Evolutionary conservation across 1,140 invertebrate species (phyloP), one percentile per base, ranked within the genome.

Genomic region (Lepidotrigona ventralis): DNA sequence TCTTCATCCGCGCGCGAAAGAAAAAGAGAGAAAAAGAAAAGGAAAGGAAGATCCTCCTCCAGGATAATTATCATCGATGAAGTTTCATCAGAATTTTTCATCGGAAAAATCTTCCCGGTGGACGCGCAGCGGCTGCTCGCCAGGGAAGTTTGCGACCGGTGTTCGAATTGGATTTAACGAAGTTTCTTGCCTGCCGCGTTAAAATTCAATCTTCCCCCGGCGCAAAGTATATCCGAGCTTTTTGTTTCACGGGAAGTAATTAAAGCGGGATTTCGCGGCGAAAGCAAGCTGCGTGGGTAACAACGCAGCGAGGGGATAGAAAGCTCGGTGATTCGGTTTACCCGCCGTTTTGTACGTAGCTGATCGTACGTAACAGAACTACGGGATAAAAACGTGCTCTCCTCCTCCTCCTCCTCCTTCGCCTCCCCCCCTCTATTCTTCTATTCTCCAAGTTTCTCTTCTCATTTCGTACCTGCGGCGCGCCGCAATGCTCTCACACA

Each of bases 181-280:
- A 69, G 33, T 83, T 83, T 79, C 76, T 83, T 87, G 75, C 53
- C 53, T 26, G 54, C 39, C 80, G 63, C 66, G 79, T 86, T 88
- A 86, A 89, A 89, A 89, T 89, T 89, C 87, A 89, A 89, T 89
- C 84, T 89, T 80, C 60, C 39, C 11, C 11, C 46, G 17, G 73
- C 64, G 74, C 84, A 84, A 86, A 78, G 78, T 81, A 79, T 74
- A 83, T 81, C 81, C 72, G 23, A 17, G 60, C 58, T 85, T 85
- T 88, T 88, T 89, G 81, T 88, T 85, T 79, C 74, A 53, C 58
- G 64, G 56, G 83, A 86, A 89, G 82, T 86, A 89, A 89, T 89
- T 88, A 89, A 89, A 89, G 71, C 85, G 54, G 79, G 87, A 77
- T 88, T 89, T 84, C 60, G 54, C 80, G 53, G 54, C 77, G 53